These are phyloP conservation scores for Matsumurasca onukii DNA, from an alignment of 1,140 invertebrate genomes.

Conservation along the genomic window DNA sequence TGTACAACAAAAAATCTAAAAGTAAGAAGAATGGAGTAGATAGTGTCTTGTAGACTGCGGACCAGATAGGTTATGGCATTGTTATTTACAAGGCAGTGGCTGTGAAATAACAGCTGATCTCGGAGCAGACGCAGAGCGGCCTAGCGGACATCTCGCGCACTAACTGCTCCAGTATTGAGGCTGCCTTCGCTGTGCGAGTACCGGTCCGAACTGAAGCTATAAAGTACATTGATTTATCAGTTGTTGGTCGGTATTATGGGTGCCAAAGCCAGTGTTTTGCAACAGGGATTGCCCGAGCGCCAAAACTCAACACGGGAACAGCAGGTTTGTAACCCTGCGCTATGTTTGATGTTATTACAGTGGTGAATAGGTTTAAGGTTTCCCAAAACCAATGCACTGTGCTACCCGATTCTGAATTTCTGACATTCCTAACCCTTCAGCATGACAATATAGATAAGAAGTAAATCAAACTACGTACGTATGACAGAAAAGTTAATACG, in stretches of 20 bases:
- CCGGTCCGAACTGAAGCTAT: background rate
- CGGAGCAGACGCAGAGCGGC: background rate
- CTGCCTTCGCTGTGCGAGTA: background rate
- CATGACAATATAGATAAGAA: no score
- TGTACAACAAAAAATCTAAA: no score
- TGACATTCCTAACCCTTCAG: no score
- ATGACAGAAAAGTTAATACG: no score
- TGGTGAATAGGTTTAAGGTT: no score
- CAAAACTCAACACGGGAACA: conserved; percentile 18
- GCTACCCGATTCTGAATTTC: no score
- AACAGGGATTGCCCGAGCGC: conserved; percentile 24
- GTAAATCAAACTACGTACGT: no score
- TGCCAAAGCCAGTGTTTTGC: conserved; percentile 28
- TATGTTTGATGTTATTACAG: background rate
- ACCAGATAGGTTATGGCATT: conserved; percentile 21
- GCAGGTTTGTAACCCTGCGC: background rate
- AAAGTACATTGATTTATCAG: no score
- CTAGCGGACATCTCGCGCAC: background rate
- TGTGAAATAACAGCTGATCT: background rate
- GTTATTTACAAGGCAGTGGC: conserved; percentile 17
- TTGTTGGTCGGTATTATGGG: conserved; percentile 5
- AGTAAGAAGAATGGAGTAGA: no score
- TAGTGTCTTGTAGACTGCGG: no score
- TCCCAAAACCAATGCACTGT: no score
- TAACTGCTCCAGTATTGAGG: conserved; percentile 4